A percentile compares a stretch with the other conserved stretches of the same genome.
These are phyloP conservation scores for Saxidomus purpurata DNA, from an alignment of 1,140 invertebrate species.

Conservation along the genomic window DNA sequence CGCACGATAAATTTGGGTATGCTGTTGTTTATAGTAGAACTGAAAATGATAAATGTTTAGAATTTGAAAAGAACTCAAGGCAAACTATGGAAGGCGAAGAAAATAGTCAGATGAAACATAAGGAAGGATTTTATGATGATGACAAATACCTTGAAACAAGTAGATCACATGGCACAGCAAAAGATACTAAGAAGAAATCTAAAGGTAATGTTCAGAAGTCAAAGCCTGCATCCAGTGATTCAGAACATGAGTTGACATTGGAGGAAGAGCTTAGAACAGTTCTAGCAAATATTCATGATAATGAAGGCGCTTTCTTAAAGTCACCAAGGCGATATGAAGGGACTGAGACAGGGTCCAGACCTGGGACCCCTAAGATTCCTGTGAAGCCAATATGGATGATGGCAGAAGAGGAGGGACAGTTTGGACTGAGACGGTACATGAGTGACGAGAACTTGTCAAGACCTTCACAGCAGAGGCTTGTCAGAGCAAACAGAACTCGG, in stretches of 20 bases:
- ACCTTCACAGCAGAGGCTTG: background rate
- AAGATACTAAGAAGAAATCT: background rate
- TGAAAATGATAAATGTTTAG: background rate
- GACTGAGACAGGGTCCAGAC: conserved; percentile 26
- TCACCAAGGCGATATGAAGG: conserved; percentile 25
- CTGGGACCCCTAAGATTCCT: conserved; percentile 40
- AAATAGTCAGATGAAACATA: background rate
- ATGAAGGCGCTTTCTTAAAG: conserved; percentile 36
- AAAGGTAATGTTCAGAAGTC: background rate
- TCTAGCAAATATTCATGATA: conserved; percentile 29
- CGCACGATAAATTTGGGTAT: conserved; percentile 61
- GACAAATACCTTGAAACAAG: background rate
- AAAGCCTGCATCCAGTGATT: background rate
- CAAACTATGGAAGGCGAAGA: background rate
- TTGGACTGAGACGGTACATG: conserved; percentile 5
- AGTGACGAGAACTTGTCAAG: conserved; percentile 41
- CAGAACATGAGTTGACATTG: background rate
- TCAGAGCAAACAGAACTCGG: conserved; percentile 21
- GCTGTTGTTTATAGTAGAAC: conserved; percentile 39
- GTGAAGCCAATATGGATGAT: conserved; percentile 42
- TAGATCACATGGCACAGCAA: background rate
- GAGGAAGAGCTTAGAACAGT: conserved; percentile 49
- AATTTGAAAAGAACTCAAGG: background rate
- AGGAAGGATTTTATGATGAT: background rate
- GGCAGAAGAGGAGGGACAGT: conserved; percentile 19